These are phyloP conservation scores for Sphyrna mokarran DNA, from an alignment of 2,113 vertebrate species.

Conservation along the genomic window DNA sequence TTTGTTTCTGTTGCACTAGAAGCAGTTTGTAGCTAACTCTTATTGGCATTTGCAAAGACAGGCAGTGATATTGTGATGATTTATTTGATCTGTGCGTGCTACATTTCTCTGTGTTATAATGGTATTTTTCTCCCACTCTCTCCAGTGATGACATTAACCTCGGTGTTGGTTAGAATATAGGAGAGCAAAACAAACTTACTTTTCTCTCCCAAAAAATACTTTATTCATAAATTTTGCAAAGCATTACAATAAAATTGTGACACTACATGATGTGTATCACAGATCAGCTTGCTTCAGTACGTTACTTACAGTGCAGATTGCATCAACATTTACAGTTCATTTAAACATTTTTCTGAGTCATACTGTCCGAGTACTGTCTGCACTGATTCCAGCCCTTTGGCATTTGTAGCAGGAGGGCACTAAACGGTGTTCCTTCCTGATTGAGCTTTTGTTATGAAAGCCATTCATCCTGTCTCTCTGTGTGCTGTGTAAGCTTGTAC, in stretches of 20 bases:
- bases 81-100: constrained; percentile 50
- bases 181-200: background rate
- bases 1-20: background rate
- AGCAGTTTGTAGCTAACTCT: background rate
- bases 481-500: no score
- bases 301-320: background rate
- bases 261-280: no score
- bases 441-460: no score
- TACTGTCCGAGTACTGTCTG: no score
- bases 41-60: background rate
- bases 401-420: no score
- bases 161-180: background rate
- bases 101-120: constrained; percentile 49
- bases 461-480: no score
- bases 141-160: constrained; percentile 53
- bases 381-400: no score
- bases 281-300: background rate
- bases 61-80: constrained; percentile 41
- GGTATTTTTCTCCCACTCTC: constrained; percentile 48
- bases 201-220: background rate
- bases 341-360: no score
- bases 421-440: no score
- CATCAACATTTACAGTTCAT: background rate
- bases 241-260: background rate
- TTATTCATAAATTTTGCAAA: background rate